Conservation (phyloP, 2,113 vertebrate genomes). For the Gymnocephalus cernua region DNA sequence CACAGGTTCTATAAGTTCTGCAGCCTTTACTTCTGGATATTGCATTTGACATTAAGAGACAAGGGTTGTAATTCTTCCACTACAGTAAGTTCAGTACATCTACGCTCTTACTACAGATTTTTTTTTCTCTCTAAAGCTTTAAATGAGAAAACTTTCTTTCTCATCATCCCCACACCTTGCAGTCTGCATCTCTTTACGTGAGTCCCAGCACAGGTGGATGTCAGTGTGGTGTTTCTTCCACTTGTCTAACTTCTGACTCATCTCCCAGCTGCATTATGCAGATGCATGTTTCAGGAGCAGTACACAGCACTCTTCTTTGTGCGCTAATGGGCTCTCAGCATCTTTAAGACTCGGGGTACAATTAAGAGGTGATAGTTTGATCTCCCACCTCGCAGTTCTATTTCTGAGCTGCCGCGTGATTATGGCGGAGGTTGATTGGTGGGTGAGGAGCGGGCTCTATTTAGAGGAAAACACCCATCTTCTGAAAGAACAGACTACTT, state of each 20-base stretch:
- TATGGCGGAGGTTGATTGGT: slow-evolving; percentile 72
- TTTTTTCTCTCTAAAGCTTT: not conserved
- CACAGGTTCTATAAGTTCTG: not conserved
- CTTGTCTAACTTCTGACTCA: slow-evolving; percentile 79
- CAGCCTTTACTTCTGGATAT: not conserved
- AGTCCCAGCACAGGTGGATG: slow-evolving; percentile 74
- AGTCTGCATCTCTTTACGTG: slow-evolving; percentile 38
- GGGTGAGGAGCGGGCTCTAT: slow-evolving; percentile 74
- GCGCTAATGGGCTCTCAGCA: slow-evolving; percentile 81
- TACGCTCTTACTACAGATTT: not conserved
- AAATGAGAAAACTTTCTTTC: slow-evolving; percentile 57
- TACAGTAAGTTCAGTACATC: slow-evolving; percentile 8
- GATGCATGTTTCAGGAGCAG: slow-evolving; percentile 71
- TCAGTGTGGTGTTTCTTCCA: slow-evolving; percentile 68
- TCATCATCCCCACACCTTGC: slow-evolving; percentile 53
- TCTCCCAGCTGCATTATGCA: slow-evolving; percentile 73
- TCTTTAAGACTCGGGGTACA: slow-evolving; percentile 82
- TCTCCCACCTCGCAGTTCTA: slow-evolving; percentile 82
- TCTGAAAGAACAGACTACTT: slow-evolving; percentile 57
- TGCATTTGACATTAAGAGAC: not conserved
- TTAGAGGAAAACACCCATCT: slow-evolving; percentile 66
- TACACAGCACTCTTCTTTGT: slow-evolving; percentile 74
- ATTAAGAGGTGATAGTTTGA: slow-evolving; percentile 86
- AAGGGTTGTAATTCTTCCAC: not conserved
- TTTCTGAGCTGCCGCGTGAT: slow-evolving; percentile 79